phyloP scores from a whole-genome alignment of 2,888 invertebrate genomes.

The Diadegma fenestrale region DNA sequence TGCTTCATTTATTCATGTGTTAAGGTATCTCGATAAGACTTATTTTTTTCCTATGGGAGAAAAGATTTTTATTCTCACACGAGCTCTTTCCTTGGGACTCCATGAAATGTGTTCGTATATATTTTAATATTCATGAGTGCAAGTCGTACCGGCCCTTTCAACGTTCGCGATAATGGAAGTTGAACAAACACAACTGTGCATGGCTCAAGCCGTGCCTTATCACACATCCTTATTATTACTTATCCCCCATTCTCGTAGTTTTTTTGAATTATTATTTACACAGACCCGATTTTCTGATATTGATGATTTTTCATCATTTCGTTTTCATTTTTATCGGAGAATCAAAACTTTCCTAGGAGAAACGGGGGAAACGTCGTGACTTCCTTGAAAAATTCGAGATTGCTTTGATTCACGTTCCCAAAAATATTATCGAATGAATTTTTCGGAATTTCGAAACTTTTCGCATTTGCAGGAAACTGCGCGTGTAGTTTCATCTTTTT shows the following conservation, averaged over 20 bases:
- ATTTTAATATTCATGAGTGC: background rate
- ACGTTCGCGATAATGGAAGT: slow-evolving; percentile 76
- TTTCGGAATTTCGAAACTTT: slow-evolving; percentile 36
- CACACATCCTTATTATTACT: slow-evolving; percentile 77
- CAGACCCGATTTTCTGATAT: slow-evolving; percentile 71
- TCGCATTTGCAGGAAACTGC: background rate
- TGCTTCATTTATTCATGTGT: background rate
- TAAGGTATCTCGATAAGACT: slow-evolving; percentile 15
- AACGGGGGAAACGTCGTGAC: background rate
- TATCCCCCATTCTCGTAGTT: slow-evolving; percentile 61
- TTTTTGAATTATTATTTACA: slow-evolving; percentile 78
- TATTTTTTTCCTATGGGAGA: background rate
- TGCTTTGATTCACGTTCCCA: no score
- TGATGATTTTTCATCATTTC: slow-evolving; percentile 44
- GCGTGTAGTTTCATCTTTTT: slow-evolving; percentile 33
- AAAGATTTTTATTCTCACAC: background rate
- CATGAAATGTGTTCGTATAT: slow-evolving; percentile 6
- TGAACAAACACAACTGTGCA: slow-evolving; percentile 81
- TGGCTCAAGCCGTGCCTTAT: slow-evolving; percentile 83
- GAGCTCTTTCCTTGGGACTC: background rate
- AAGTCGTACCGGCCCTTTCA: slow-evolving; percentile 39
- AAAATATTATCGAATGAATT: background rate
- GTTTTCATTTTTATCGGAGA: background rate
- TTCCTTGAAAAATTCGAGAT: background rate
- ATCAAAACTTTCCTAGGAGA: background rate